Evolutionary conservation across 1,140 invertebrate genomes (phyloP).

Genomic region (Euwallacea fornicatus): DNA sequence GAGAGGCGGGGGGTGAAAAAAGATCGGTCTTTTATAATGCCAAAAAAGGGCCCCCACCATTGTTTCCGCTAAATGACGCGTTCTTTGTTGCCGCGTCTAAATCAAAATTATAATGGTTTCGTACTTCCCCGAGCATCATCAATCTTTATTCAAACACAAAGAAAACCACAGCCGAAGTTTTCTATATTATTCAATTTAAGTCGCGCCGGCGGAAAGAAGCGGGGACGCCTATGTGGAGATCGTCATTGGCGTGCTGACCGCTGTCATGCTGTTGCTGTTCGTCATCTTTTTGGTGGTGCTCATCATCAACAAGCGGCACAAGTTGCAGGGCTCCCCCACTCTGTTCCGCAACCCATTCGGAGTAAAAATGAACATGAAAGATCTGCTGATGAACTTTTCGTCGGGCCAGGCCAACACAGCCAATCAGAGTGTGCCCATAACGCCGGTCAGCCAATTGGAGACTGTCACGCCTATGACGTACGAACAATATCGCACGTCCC

Average conservation of each 20-base stretch:
- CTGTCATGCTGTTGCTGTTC: constrained; percentile 68
- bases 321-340: constrained; percentile 64
- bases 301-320: constrained; percentile 66
- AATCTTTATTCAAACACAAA: constrained; percentile 20
- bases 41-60: constrained; percentile 9
- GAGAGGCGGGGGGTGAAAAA: not conserved
- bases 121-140: constrained; percentile 14
- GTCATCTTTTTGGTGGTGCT: constrained; percentile 69
- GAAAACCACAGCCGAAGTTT: not conserved
- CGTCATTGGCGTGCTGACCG: constrained; percentile 72
- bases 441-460: constrained; percentile 51
- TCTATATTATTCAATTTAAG: constrained; percentile 24
- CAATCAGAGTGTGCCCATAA: constrained; percentile 53
- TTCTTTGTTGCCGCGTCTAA: constrained; percentile 19
- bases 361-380: constrained; percentile 70
- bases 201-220: constrained; percentile 63
- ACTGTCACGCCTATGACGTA: constrained; percentile 55
- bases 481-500: constrained; percentile 59
- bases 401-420: constrained; percentile 51
- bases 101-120: constrained; percentile 31
- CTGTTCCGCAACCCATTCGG: constrained; percentile 67
- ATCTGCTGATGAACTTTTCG: constrained; percentile 63
- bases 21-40: not conserved
- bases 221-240: constrained; percentile 69
- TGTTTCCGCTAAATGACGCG: constrained; percentile 29